A percentile compares a stretch with the other conserved stretches of the same genome.
Conservation (phyloP, 2,113 vertebrate species). For the Gambusia holbrooki region DNA sequence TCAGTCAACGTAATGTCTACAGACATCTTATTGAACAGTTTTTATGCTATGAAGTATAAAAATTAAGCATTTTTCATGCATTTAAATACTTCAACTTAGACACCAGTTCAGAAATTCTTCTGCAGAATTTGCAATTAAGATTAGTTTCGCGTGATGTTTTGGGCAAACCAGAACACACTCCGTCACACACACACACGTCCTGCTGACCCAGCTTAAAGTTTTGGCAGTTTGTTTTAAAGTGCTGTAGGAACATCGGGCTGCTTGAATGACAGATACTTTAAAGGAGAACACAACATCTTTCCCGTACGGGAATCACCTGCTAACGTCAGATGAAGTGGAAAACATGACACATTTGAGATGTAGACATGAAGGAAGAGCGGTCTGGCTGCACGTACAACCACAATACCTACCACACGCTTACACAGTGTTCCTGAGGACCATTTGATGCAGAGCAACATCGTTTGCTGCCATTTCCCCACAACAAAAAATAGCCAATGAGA, state of each 20-base stretch:
- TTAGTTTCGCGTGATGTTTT: constrained; percentile 31
- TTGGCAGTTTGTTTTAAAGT: constrained; percentile 77
- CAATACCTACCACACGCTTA: constrained; percentile 58
- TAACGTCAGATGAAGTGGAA: constrained; percentile 35
- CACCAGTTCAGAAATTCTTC: constrained; percentile 3
- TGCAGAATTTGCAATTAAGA: constrained; percentile 20
- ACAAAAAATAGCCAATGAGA: constrained; percentile 70
- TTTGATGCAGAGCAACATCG: constrained; percentile 64
- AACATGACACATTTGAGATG: constrained; percentile 58
- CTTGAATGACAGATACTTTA: constrained; percentile 28
- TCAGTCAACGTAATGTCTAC: neutral
- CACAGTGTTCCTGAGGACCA: constrained; percentile 79
- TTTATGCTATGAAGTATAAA: constrained; percentile 37
- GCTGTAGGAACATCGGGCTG: constrained; percentile 67
- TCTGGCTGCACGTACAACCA: constrained; percentile 50
- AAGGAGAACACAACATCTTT: constrained; percentile 40
- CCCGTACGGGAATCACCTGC: constrained; percentile 54
- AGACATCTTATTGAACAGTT: neutral
- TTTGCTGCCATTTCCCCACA: constrained; percentile 63
- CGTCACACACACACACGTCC: constrained; percentile 45
- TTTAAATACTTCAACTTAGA: constrained; percentile 16
- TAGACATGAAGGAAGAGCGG: constrained; percentile 54
- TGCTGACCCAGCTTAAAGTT: constrained; percentile 46
- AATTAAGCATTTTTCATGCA: constrained; percentile 19
- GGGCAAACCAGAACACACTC: constrained; percentile 48